Percentiles rank a stretch among this genome's conserved stretches.
These are phyloP conservation scores for Drosophila mayaguana DNA, from an alignment of 2,888 invertebrate species.

Conservation along the genomic window DNA sequence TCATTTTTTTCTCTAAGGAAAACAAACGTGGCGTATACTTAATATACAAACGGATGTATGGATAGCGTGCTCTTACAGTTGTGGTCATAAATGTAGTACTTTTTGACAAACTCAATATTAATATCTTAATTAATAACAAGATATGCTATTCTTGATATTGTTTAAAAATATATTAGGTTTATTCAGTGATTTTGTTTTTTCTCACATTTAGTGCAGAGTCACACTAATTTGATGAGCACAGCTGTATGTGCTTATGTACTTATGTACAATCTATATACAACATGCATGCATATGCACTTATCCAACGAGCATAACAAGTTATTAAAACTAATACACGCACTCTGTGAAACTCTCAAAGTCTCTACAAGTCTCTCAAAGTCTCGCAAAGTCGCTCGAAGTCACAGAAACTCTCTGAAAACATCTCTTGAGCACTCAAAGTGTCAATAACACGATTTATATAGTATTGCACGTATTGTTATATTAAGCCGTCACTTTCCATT, in stretches of 20 bases:
- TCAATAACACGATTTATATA: conserved; percentile 51
- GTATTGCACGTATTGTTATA: conserved; percentile 33
- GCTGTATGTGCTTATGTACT: not conserved
- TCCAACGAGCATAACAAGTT: conserved; percentile 59
- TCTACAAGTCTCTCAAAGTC: not conserved
- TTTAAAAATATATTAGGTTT: no score
- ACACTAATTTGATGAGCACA: no score
- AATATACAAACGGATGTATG: conserved; percentile 55
- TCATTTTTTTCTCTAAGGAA: conserved; percentile 53
- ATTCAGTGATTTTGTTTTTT: no score
- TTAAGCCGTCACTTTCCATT: conserved; percentile 54
- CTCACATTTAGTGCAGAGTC: no score
- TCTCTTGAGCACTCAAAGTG: conserved; percentile 30
- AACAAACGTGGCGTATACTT: conserved; percentile 49
- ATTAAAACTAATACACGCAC: conserved; percentile 43
- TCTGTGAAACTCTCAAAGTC: conserved; percentile 1
- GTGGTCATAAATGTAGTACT: no score
- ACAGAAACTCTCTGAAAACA: not conserved
- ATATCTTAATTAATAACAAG: no score
- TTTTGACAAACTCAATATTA: no score
- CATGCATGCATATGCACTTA: not conserved
- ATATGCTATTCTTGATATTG: no score
- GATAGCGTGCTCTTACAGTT: not conserved
- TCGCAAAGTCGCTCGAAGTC: not conserved
- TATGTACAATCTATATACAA: not conserved